Percentiles rank a stretch among this genome's conserved stretches.
These are phyloP conservation scores for Eidolon dupreanum DNA, from an alignment of 2,797 vertebrate genomes.

Conservation along the genomic window DNA sequence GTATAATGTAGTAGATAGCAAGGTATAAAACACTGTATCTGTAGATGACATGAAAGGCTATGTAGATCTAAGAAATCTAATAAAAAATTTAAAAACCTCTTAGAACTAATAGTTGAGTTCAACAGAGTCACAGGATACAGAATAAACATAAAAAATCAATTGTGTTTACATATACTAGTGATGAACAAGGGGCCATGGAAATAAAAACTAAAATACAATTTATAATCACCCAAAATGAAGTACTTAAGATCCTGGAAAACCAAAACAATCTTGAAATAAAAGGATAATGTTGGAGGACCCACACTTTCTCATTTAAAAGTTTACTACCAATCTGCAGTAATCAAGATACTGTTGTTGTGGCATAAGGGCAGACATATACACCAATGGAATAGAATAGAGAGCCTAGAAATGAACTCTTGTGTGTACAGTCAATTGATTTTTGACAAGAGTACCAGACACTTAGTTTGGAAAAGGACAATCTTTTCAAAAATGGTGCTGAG, in stretches of 20 bases:
- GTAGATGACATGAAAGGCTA: too few species aligned
- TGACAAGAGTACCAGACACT: neutral
- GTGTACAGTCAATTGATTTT: neutral
- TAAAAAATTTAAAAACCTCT: too few species aligned
- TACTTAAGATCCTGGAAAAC: neutral
- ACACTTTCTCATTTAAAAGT: neutral
- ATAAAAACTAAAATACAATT: neutral
- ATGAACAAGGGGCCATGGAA: neutral
- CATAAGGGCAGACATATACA: neutral
- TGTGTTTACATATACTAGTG: neutral
- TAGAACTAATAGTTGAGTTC: too few species aligned
- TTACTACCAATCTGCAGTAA: neutral
- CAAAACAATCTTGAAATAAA: neutral
- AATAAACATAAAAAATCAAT: too few species aligned
- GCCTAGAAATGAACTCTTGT: neutral
- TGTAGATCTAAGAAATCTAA: too few species aligned
- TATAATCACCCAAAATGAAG: neutral
- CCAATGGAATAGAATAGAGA: neutral
- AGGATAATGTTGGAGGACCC: neutral
- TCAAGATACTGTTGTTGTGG: neutral
- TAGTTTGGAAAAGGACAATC: neutral
- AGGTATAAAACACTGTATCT: too few species aligned
- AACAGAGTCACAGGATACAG: too few species aligned
- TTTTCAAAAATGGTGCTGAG: neutral
- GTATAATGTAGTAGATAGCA: neutral